A percentile compares a stretch with the other conserved stretches of the same genome.
These are phyloP conservation scores for Caenorhabditis latens DNA, from an alignment of 1,140 invertebrate genomes.

Conservation along the genomic window DNA sequence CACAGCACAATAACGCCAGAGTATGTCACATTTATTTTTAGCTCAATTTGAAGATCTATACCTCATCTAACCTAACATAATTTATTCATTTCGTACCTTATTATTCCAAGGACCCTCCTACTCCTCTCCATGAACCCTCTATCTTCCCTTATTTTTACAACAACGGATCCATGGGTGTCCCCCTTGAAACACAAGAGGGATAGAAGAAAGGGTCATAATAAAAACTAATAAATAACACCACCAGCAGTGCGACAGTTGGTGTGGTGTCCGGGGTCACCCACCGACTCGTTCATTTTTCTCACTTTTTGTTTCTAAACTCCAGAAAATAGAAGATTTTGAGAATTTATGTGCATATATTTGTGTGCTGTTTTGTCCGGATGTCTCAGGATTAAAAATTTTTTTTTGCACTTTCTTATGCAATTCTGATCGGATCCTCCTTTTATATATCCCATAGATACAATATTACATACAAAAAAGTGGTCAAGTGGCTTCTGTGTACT, in stretches of 20 bases:
- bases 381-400: no score
- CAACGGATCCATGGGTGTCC: not conserved
- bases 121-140: not conserved
- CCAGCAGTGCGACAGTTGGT: not conserved
- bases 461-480: not conserved
- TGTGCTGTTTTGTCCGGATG: no score
- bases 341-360: no score
- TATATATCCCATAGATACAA: not conserved
- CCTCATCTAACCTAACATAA: no score
- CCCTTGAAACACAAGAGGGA: not conserved
- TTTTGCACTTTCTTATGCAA: not conserved
- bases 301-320: not conserved
- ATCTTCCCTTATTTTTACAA: not conserved
- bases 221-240: constrained; percentile 9
- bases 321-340: not conserved
- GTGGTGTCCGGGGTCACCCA: not conserved
- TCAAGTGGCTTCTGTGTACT: constrained; percentile 5
- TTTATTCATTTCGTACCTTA: no score
- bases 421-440: not conserved
- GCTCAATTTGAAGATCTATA: no score
- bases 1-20: no score
- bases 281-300: not conserved
- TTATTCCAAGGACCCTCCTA: no score
- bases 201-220: not conserved
- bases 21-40: no score